Conservation (phyloP, 2,888 invertebrate genomes). For the Callimorpha dominula region DNA sequence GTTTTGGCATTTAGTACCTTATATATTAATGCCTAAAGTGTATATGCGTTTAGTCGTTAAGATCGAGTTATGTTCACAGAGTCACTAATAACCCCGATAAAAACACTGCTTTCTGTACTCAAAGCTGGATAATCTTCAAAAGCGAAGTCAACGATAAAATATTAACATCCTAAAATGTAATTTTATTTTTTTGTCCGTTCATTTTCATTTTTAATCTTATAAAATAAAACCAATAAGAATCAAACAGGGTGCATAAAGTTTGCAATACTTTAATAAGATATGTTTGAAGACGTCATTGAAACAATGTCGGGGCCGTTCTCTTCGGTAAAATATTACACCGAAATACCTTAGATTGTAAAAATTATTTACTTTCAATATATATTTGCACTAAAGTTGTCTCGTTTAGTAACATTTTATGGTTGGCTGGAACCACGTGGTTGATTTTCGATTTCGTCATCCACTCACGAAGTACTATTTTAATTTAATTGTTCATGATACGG, state of each 20-base stretch:
- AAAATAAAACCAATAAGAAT: not conserved
- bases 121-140: not conserved
- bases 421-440: conserved; percentile 10
- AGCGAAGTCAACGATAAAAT: not conserved
- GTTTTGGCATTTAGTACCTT: not conserved
- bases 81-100: too few species aligned
- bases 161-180: not conserved
- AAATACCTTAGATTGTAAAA: not conserved
- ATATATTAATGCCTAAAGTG: not conserved
- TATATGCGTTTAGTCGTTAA: not conserved
- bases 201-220: not conserved
- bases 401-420: conserved; percentile 4
- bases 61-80: not conserved
- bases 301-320: not conserved
- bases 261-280: not conserved
- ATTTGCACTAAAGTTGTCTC: not conserved
- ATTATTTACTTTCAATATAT: not conserved
- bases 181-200: not conserved
- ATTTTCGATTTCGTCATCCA: conserved; percentile 1
- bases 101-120: not conserved
- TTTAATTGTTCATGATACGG: not conserved
- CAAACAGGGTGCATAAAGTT: not conserved
- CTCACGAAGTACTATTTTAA: not conserved
- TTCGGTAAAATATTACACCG: not conserved
- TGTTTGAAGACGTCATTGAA: not conserved